Base-by-base conservation (phyloP, 2,797 vertebrate species). In the Gobionotothen gibberifrons region DNA sequence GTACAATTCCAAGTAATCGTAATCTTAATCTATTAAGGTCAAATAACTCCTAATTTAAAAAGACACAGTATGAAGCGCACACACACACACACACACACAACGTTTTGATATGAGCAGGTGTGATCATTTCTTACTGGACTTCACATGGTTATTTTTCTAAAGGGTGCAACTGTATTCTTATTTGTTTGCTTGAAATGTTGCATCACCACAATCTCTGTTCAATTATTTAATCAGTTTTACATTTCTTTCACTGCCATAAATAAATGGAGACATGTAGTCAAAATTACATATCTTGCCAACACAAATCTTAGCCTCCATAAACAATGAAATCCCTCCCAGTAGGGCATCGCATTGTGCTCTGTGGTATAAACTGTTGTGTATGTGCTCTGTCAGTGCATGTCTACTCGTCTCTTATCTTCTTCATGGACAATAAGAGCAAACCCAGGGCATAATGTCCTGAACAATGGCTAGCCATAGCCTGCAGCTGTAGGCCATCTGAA, bases 401-500 rank as follows among this genome's bases (percentile, higher is more conserved):
- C 48, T n/a, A 21, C 51, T 78, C 14, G 0, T 39, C 69, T 82
- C 68, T 70, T 72, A 62, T 83, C 15, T 42, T 68, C 49, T 57
- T 68, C 59, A 64, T 14, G 21, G 53, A 75, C 56, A 47, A 65
- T 72, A 61, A 79, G 82, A 81, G 73, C n/a, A 36, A 76, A 85
- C 44, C 21, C 46, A 29, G 54, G 59, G 53, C 57, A 58, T 47
- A 63, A 65, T 6, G 48, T 62, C 52, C 21, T 1, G 29, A 78
- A 88, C 84, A 89, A 86, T 78, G 47, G 47, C 6, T 5, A n/a
- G 64, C 10, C 49, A 19, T 51, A 52, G 83, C 92, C 90, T 57
- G 77, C 77, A 89, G 91, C 89, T 90, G 73, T 92, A 90, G 93
- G 93, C 65, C 90, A 79, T 77, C 43, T 29, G 76, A 72, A 51